Evolutionary conservation across 2,888 invertebrate species (phyloP).

Genomic region (Sthenelais limicola): DNA sequence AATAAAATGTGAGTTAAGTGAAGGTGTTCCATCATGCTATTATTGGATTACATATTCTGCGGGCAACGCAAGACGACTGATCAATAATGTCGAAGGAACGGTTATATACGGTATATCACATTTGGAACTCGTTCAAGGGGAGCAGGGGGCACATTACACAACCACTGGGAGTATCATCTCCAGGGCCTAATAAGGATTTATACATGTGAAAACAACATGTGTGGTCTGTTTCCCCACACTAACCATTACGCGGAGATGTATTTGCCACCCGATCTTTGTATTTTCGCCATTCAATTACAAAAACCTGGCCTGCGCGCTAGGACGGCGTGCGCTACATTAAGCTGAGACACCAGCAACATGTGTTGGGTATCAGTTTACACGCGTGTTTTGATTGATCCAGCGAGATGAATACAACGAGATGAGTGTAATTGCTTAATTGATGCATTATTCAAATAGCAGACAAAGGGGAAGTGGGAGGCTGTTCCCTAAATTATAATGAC

Average conservation of each 20-base stretch:
- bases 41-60: no score
- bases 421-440: slow-evolving; percentile 6
- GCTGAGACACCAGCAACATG: slow-evolving; percentile 23
- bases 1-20: no score
- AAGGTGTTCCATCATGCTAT: no score
- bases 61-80: no score
- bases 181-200: no score
- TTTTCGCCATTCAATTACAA: slow-evolving; percentile 15
- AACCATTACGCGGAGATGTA: slow-evolving; percentile 5
- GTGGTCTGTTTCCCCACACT: slow-evolving; percentile 12
- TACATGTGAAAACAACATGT: slow-evolving; percentile 21
- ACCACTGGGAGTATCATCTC: no score
- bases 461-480: not conserved
- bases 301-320: not conserved
- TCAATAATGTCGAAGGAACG: no score
- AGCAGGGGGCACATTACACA: no score
- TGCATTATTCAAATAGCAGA: not conserved
- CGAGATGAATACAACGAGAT: not conserved
- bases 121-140: no score
- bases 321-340: not conserved
- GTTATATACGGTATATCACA: no score
- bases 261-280: slow-evolving; percentile 27
- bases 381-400: slow-evolving; percentile 1
- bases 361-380: not conserved
- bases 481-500: not conserved